phyloP scores from a whole-genome alignment of 92 coral and sea anemone genomes.

The Palythoa grandis region DNA sequence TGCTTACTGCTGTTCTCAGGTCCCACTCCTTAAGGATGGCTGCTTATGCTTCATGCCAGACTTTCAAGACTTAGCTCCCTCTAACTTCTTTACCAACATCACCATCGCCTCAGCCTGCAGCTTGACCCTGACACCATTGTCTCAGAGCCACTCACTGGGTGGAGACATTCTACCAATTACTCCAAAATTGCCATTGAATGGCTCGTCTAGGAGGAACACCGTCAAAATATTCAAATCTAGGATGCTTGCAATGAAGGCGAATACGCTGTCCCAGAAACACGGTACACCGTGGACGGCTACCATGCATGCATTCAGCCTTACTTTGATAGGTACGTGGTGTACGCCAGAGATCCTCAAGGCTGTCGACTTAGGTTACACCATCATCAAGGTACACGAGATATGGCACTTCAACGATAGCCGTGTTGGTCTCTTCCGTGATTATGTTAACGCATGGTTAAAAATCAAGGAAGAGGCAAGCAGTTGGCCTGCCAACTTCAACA shows the following conservation, averaged over 20 bases:
- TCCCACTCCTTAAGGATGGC: no score
- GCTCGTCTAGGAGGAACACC: neutral
- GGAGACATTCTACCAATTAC: neutral
- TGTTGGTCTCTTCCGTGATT: neutral
- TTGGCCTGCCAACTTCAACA: neutral
- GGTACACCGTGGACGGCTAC: constrained; percentile 25
- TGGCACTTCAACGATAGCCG: neutral
- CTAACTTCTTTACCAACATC: no score
- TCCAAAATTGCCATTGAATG: neutral
- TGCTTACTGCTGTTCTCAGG: no score
- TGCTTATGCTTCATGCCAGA: no score
- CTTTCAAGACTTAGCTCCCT: no score
- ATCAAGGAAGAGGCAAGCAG: neutral
- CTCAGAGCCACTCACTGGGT: neutral
- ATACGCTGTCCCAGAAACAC: neutral
- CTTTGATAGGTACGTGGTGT: neutral
- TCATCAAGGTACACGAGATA: no score
- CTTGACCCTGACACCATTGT: no score
- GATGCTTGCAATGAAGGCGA: constrained; percentile 15
- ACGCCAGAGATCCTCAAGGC: no score
- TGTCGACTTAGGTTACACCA: neutral
- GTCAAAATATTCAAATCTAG: neutral
- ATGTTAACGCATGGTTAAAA: no score
- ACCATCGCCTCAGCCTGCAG: no score
- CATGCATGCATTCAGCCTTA: neutral